A percentile compares a stretch with the other conserved stretches of the same genome.
Evolutionary conservation across 2,888 invertebrate species (phyloP).

Genomic region (Gari tellinella): DNA sequence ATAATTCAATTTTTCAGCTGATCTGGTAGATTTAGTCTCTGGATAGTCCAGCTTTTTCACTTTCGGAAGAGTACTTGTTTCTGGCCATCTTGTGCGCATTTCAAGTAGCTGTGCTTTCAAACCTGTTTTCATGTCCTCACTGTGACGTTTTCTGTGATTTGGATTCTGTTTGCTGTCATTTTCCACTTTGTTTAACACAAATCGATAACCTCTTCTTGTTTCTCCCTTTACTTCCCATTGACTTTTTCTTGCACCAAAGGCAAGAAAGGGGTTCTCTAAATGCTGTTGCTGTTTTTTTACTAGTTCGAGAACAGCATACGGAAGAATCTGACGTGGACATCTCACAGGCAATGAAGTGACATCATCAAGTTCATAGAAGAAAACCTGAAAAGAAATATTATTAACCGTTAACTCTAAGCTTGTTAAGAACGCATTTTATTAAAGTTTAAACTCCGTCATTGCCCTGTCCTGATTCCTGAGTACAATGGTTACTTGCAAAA

Average conservation of each 20-base stretch:
- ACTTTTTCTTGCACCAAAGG: conserved; percentile 8
- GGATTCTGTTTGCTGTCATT: conserved; percentile 15
- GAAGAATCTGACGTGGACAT: conserved; percentile 52
- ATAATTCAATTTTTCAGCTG: no score
- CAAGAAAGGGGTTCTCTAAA: conserved; percentile 32
- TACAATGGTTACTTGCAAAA: no score
- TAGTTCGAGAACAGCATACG: conserved; percentile 51
- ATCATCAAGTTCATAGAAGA: conserved; percentile 59
- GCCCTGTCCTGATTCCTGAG: no score
- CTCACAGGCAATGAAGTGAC: conserved; percentile 41
- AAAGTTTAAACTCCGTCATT: no score
- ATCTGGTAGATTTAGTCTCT: no score
- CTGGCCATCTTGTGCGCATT: conserved; percentile 27
- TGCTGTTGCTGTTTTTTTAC: conserved; percentile 19
- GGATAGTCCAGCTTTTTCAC: no score
- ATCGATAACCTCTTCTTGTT: conserved; percentile 49
- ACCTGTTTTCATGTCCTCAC: conserved; percentile 3
- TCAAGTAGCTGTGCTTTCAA: conserved; percentile 37
- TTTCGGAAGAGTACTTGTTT: not conserved
- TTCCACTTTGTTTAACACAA: conserved; percentile 16
- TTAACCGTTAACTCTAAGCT: no score
- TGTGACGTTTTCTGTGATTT: not conserved
- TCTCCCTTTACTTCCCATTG: conserved; percentile 47
- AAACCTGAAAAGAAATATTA: conserved; percentile 54
- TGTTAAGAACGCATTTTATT: no score